A percentile compares a stretch with the other conserved stretches of the same genome.
Conservation (phyloP, 2,888 invertebrate genomes). For the Cheilosia soror region DNA sequence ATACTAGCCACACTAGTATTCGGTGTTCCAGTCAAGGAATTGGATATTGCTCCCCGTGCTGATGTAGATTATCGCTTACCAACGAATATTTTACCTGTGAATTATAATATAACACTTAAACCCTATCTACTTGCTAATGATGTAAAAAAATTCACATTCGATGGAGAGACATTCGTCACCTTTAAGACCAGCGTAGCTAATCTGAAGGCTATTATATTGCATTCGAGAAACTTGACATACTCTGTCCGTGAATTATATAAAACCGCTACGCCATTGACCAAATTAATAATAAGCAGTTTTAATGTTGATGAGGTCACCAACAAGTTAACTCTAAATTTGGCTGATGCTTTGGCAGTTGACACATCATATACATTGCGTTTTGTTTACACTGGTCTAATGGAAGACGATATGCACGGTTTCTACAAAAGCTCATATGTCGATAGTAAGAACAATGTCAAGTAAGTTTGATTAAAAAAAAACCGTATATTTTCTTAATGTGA, state of each 20-base stretch:
- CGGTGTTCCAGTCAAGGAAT: conserved; percentile 32
- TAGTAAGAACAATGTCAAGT: conserved; percentile 81
- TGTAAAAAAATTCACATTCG: conserved; percentile 80
- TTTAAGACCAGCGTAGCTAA: conserved; percentile 81
- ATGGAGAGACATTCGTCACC: conserved; percentile 83
- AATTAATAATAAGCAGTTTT: conserved; percentile 76
- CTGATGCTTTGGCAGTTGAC: conserved; percentile 78
- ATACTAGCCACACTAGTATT: conserved; percentile 22
- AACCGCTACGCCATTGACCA: conserved; percentile 59
- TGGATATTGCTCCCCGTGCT: neutral
- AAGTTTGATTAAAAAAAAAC: neutral
- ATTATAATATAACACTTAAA: conserved; percentile 85
- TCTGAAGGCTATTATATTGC: conserved; percentile 84
- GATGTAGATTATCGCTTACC: conserved; percentile 79
- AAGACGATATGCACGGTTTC: conserved; percentile 85
- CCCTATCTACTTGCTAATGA: conserved; percentile 84
- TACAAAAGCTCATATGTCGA: conserved; percentile 83
- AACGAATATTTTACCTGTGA: conserved; percentile 83
- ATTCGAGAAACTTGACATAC: conserved; percentile 84
- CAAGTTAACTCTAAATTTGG: conserved; percentile 83
- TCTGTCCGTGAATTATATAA: conserved; percentile 76
- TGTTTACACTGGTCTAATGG: conserved; percentile 85
- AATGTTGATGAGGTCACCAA: conserved; percentile 79
- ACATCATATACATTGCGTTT: conserved; percentile 84
- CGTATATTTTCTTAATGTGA: neutral